Percentiles rank a stretch among this genome's conserved stretches.
phyloP scores from a whole-genome alignment of 2,797 vertebrate genomes.

The Percopsis omiscomaycus region DNA sequence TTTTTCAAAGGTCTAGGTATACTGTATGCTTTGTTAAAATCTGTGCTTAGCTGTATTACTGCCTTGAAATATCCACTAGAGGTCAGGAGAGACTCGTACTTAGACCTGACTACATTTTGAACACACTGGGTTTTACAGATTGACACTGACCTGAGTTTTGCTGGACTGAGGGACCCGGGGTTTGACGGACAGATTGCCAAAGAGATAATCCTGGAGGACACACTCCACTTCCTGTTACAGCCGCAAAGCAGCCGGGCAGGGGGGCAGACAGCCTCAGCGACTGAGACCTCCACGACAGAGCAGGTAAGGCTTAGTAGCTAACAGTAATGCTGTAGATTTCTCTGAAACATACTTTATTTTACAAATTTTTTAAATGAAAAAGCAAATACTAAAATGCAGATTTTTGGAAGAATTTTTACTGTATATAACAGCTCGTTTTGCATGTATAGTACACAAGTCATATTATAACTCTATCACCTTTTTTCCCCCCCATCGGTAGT shows the following conservation, averaged over 20 bases:
- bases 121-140: slow-evolving; percentile 71
- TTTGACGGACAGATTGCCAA: slow-evolving; percentile 82
- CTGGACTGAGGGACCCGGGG: slow-evolving; percentile 64
- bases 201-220: slow-evolving; percentile 86
- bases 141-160: slow-evolving; percentile 79
- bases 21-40: not conserved
- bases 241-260: slow-evolving; percentile 55
- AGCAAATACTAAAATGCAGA: too few species aligned
- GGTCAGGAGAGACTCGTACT: slow-evolving; percentile 35
- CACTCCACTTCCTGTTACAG: slow-evolving; percentile 82
- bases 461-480: not conserved
- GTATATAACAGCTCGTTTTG: too few species aligned
- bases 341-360: too few species aligned
- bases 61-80: slow-evolving; percentile 43
- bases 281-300: slow-evolving; percentile 35
- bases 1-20: too few species aligned
- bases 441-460: too few species aligned
- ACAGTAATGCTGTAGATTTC: not conserved
- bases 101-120: not conserved
- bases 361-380: too few species aligned
- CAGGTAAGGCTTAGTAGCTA: slow-evolving; percentile 58
- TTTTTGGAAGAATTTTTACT: too few species aligned
- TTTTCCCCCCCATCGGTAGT: slow-evolving; percentile 58
- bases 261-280: slow-evolving; percentile 59
- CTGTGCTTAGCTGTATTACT: not conserved